These are phyloP conservation scores for Philereme vetulata DNA, from an alignment of 2,888 invertebrate genomes.

Conservation along the genomic window DNA sequence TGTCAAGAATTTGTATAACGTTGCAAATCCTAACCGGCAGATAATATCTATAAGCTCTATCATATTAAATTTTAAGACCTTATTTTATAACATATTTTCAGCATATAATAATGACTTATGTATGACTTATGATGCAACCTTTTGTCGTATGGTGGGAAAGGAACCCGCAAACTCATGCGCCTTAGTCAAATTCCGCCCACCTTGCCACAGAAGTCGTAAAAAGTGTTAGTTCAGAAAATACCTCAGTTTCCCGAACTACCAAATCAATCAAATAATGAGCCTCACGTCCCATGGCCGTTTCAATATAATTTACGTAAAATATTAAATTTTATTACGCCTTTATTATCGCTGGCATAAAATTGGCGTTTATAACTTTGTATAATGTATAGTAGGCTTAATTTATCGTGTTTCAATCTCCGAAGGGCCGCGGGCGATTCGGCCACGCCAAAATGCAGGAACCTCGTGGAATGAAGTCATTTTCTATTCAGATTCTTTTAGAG, in stretches of 20 bases:
- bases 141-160: no score
- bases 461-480: constrained; percentile 46
- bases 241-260: not conserved
- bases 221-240: not conserved
- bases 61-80: no score
- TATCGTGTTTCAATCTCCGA: constrained; percentile 71
- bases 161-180: no score
- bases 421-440: constrained; percentile 43
- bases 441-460: constrained; percentile 40
- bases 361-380: constrained; percentile 50
- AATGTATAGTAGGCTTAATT: constrained; percentile 56
- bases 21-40: no score
- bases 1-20: no score
- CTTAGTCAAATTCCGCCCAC: no score
- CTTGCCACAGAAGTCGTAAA: no score
- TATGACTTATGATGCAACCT: no score
- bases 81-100: no score
- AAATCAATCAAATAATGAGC: constrained; percentile 30
- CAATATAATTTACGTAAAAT: constrained; percentile 58
- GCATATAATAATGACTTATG: no score
- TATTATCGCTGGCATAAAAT: constrained; percentile 57
- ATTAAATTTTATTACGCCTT: constrained; percentile 57
- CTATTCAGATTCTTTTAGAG: constrained; percentile 47
- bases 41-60: no score
- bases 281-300: constrained; percentile 26